These are phyloP conservation scores for Saxidomus purpurata DNA, from an alignment of 1,140 invertebrate species.

Conservation along the genomic window DNA sequence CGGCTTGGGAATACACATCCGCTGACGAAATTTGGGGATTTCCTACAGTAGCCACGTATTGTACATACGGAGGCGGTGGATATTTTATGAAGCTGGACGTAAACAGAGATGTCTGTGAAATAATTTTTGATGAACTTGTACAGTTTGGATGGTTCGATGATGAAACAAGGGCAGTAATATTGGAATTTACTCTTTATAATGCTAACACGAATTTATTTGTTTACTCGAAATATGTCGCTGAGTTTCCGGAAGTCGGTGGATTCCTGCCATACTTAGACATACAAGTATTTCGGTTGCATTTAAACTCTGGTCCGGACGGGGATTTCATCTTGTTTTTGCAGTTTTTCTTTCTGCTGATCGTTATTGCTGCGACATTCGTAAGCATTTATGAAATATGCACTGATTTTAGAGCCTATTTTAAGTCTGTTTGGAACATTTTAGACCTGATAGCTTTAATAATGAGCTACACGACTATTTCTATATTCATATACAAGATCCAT, in stretches of 20 bases:
- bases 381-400: slow-evolving; percentile 8
- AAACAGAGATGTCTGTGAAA: slow-evolving; percentile 51
- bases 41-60: slow-evolving; percentile 65
- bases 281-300: slow-evolving; percentile 52
- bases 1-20: slow-evolving; percentile 65
- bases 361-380: slow-evolving; percentile 5
- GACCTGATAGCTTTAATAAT: slow-evolving; percentile 49
- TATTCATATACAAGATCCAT: slow-evolving; percentile 49
- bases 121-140: slow-evolving; percentile 81
- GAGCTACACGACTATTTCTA: slow-evolving; percentile 29
- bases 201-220: slow-evolving; percentile 79
- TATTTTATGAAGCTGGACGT: slow-evolving; percentile 69
- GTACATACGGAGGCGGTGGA: slow-evolving; percentile 72
- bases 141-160: slow-evolving; percentile 86
- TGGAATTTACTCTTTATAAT: slow-evolving; percentile 88
- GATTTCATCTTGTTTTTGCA: slow-evolving; percentile 50
- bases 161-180: slow-evolving; percentile 86
- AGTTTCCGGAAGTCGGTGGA: slow-evolving; percentile 86
- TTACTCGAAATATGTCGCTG: slow-evolving; percentile 71
- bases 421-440: slow-evolving; percentile 62
- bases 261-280: slow-evolving; percentile 58
- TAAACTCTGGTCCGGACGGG: background rate
- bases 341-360: slow-evolving; percentile 57
- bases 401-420: slow-evolving; percentile 34
- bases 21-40: slow-evolving; percentile 70